phyloP scores from a whole-genome alignment of 2,888 invertebrate species.

The Macaria liturata region DNA sequence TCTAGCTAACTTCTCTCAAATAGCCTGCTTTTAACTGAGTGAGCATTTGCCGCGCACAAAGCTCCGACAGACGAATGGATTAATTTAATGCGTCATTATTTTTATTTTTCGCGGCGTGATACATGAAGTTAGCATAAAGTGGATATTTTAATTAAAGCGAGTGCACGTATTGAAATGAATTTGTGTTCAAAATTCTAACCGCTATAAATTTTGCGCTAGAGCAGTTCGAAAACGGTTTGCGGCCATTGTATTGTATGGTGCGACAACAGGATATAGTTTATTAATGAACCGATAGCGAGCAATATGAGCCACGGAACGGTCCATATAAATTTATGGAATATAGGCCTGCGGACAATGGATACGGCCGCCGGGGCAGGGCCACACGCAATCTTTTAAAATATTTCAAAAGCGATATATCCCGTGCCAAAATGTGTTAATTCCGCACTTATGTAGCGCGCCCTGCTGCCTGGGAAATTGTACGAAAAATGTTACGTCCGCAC shows the following conservation, averaged over 20 bases:
- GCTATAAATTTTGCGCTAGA: constrained; percentile 58
- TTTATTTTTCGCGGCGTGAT: constrained; percentile 10
- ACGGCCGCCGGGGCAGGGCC: constrained; percentile 49
- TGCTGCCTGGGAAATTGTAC: constrained; percentile 52
- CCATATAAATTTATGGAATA: constrained; percentile 65
- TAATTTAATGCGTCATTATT: constrained; percentile 20
- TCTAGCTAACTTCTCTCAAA: constrained; percentile 15
- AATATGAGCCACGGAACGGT: constrained; percentile 58
- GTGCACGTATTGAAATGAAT: constrained; percentile 39
- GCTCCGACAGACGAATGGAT: constrained; percentile 26
- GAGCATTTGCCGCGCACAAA: constrained; percentile 28
- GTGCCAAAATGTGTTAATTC: constrained; percentile 71
- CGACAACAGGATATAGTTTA: constrained; percentile 65
- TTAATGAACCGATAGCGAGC: constrained; percentile 69
- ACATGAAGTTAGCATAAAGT: constrained; percentile 6
- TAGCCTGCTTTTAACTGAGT: constrained; percentile 17
- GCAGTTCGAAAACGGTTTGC: constrained; percentile 56
- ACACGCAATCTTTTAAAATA: constrained; percentile 63
- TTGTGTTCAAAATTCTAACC: constrained; percentile 55
- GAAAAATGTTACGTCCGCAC: constrained; percentile 53
- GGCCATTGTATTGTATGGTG: constrained; percentile 58
- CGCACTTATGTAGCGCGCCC: constrained; percentile 54
- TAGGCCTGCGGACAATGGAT: constrained; percentile 61
- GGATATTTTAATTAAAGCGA: constrained; percentile 32
- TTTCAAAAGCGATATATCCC: constrained; percentile 58